phyloP scores from a whole-genome alignment of 2,888 invertebrate genomes.

The Rotaria macrura region DNA sequence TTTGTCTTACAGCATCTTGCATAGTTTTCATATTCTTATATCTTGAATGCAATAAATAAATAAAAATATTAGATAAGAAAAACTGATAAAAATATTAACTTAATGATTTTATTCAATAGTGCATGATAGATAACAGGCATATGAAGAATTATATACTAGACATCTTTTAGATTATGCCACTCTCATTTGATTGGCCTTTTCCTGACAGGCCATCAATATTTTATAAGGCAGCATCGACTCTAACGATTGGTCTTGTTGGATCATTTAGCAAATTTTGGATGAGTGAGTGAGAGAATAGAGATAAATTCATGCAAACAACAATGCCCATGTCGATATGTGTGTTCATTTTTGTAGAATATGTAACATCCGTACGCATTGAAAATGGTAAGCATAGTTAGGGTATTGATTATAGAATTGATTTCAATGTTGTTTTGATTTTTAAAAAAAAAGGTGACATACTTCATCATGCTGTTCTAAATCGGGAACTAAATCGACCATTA shows the following conservation, averaged over 20 bases:
- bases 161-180: not conserved
- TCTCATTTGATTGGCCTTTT: slow-evolving; percentile 10
- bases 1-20: no score
- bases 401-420: no score
- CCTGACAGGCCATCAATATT: not conserved
- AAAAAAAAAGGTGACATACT: slow-evolving; percentile 16
- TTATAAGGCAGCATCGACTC: not conserved
- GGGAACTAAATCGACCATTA: slow-evolving; percentile 55
- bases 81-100: not conserved
- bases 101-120: not conserved
- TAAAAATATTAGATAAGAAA: no score
- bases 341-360: not conserved
- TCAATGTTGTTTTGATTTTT: no score
- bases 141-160: not conserved
- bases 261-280: slow-evolving; percentile 4
- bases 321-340: no score
- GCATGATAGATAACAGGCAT: not conserved
- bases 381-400: not conserved
- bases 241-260: not conserved
- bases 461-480: slow-evolving; percentile 12
- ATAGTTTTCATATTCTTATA: no score
- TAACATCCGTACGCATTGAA: not conserved
- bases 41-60: not conserved
- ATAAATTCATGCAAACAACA: not conserved
- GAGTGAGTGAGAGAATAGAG: not conserved